A percentile compares a stretch with the other conserved stretches of the same genome.
phyloP scores from a whole-genome alignment of 2,888 invertebrate species.

The Brenthis ino region DNA sequence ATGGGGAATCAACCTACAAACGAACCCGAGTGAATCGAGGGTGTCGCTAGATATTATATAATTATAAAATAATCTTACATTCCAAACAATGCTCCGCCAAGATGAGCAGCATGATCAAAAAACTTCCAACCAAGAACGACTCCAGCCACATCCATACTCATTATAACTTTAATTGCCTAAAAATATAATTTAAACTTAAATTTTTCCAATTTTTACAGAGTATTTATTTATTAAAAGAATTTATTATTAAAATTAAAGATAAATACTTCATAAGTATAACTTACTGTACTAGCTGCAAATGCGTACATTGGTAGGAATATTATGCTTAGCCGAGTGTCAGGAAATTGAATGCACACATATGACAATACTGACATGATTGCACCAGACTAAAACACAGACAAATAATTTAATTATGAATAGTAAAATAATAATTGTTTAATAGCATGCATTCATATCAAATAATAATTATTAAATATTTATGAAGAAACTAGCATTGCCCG shows the following conservation, averaged over 20 bases:
- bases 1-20: too few relatives aligned
- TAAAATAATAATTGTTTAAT: background rate
- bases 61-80: constrained; percentile 83
- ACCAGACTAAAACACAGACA: constrained; percentile 88
- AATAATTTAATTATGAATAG: background rate
- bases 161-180: constrained; percentile 92
- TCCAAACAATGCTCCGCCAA: constrained; percentile 96
- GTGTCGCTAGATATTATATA: too few relatives aligned
- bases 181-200: background rate
- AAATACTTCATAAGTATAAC: constrained; percentile 46
- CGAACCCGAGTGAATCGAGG: too few relatives aligned
- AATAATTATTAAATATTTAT: too few relatives aligned
- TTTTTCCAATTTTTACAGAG: too few relatives aligned
- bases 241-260: background rate
- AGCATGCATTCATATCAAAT: background rate
- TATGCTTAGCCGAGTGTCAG: constrained; percentile 93
- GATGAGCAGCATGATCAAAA: constrained; percentile 99
- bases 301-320: constrained; percentile 94
- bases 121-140: constrained; percentile 93
- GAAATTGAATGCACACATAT: constrained; percentile 93
- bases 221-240: background rate
- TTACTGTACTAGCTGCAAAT: constrained; percentile 93
- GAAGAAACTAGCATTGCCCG: too few relatives aligned
- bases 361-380: constrained; percentile 96
- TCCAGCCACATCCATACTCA: constrained; percentile 92